Evolutionary conservation across 1,140 invertebrate species (phyloP), one percentile per base, ranked within the genome.

Genomic region (Archivesica marissinica): DNA sequence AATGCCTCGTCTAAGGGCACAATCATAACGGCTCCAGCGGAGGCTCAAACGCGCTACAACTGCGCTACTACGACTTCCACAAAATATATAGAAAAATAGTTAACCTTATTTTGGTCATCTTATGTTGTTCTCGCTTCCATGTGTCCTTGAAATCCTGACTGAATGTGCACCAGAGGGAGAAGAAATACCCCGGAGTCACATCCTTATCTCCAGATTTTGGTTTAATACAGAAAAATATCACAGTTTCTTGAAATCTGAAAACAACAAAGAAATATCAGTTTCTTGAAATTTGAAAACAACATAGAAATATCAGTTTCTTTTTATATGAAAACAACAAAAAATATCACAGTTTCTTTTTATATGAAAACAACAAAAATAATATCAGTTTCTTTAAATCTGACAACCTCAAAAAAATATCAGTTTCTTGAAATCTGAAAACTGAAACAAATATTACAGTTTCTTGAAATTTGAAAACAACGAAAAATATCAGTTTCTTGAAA

Each of bases 61-160:
- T n/a, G n/a, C n/a, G n/a, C n/a, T n/a, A n/a, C n/a, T n/a, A n/a
- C n/a, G n/a, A n/a, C n/a, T n/a, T n/a, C n/a, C n/a, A n/a, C n/a
- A n/a, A n/a, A n/a, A n/a, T n/a, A n/a, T n/a, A n/a, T n/a, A n/a
- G n/a, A n/a, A n/a, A n/a, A n/a, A n/a, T n/a, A n/a, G n/a, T n/a
- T n/a, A n/a, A 97, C 97, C 96, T 96, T 94, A 97, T 96, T 94
- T 98, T 98, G 76, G 96, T 95, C 33, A 98, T 95, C 90, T 95
- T 95, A 87, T 97, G 96, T 89, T 98, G 96, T 93, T 99, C 98
- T 91, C 97, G 98, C 91, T 98, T 98, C 96, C 97, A 99, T 86
- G 98, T 97, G 92, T 98, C 97, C 95, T 99, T 99, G 92, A 99
- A 99, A 93, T 99, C 98, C 66, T 96, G 96, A 92, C 97, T 98